Evolutionary conservation across 2,888 invertebrate genomes (phyloP).

Genomic region (Polyploca ridens): DNA sequence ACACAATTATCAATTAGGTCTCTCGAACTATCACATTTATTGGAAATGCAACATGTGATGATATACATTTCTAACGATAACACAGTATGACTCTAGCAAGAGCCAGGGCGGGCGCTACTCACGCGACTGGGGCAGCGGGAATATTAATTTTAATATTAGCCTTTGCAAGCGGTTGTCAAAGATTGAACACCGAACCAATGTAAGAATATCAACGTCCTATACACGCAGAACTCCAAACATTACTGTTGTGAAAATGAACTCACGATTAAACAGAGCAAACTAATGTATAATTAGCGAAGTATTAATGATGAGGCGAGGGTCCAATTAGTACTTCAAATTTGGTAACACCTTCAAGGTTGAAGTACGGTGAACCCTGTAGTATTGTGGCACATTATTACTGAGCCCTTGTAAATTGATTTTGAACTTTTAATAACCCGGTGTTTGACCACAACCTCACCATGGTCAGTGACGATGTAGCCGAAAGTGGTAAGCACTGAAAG

Average conservation of each 20-base stretch:
- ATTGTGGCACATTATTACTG: conserved; percentile 8
- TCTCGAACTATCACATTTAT: conserved; percentile 58
- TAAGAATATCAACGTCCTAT: conserved; percentile 29
- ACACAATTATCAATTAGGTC: conserved; percentile 72
- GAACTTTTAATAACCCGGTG: too few species aligned
- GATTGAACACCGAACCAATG: conserved; percentile 33
- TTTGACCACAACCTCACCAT: too few species aligned
- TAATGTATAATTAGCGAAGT: conserved; percentile 50
- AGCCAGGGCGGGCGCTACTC: conserved; percentile 62
- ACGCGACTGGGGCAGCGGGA: conserved; percentile 75
- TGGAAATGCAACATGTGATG: conserved; percentile 60
- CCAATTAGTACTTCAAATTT: conserved; percentile 51
- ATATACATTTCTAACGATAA: conserved; percentile 63
- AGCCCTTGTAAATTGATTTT: conserved; percentile 27
- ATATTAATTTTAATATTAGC: conserved; percentile 83
- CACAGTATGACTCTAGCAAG: conserved; percentile 65
- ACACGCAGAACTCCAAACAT: conserved; percentile 23
- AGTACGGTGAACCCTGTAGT: conserved; percentile 32
- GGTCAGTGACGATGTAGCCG: too few species aligned
- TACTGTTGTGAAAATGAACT: conserved; percentile 37
- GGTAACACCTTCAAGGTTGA: conserved; percentile 50
- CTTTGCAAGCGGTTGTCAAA: conserved; percentile 68
- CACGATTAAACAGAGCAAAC: conserved; percentile 41
- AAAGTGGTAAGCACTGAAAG: too few species aligned
- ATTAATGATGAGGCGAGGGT: conserved; percentile 47